A percentile compares a stretch with the other conserved stretches of the same genome.
phyloP scores from a whole-genome alignment of 2,888 invertebrate genomes.

The Acronicta leporina region DNA sequence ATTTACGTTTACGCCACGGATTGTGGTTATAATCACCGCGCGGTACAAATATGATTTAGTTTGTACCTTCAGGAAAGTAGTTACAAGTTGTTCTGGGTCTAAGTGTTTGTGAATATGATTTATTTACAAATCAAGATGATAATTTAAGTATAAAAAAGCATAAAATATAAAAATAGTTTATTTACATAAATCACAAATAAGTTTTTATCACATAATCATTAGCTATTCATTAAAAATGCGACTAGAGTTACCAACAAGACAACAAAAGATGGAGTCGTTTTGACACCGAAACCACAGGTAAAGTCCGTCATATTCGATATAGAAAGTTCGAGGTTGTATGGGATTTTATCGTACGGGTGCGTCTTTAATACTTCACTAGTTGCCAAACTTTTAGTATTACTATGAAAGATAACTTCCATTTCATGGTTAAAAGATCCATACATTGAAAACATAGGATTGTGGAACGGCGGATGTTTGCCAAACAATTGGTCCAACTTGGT shows the following conservation, averaged over 20 bases:
- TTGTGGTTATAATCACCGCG: no score
- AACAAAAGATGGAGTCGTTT: constrained; percentile 60
- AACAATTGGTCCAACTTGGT: constrained; percentile 92
- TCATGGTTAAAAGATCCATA: constrained; percentile 91
- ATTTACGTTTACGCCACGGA: no score
- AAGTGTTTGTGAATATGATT: no score
- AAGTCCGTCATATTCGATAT: constrained; percentile 66
- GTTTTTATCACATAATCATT: constrained; percentile 1
- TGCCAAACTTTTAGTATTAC: constrained; percentile 81
- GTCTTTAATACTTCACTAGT: constrained; percentile 68
- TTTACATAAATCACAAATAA: constrained; percentile 29
- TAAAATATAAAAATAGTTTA: constrained; percentile 39
- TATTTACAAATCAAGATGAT: no score
- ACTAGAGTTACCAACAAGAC: constrained; percentile 68
- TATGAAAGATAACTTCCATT: constrained; percentile 91
- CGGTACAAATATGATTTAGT: no score
- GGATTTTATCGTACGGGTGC: constrained; percentile 77
- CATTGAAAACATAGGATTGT: constrained; percentile 91
- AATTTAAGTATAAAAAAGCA: no score
- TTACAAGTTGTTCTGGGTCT: no score
- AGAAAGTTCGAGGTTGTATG: constrained; percentile 77
- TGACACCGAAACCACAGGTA: constrained; percentile 63
- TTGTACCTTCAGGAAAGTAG: no score
- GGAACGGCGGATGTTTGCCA: constrained; percentile 88
- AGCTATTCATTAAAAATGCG: constrained; percentile 60